Evolutionary conservation across 1,140 invertebrate species (phyloP), one percentile per base, ranked within the genome.

Genomic region (Drosophila ogumai): DNA sequence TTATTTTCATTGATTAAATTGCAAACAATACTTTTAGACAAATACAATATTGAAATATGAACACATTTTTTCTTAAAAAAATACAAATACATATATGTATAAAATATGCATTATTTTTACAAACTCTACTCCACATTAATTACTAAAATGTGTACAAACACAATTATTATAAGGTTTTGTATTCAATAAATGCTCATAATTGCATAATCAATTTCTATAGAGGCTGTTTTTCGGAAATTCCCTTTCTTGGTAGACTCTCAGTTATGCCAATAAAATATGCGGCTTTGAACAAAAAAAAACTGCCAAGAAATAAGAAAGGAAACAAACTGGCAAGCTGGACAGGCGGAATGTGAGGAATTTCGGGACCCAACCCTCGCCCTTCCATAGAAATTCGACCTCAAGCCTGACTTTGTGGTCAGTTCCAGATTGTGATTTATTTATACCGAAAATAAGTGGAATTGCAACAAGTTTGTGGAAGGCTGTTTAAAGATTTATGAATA

Each of bases 401-500:
- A 54, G 56, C 32, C 12, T 25, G 38, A 12, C 17, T 36, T 44
- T 43, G 19, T 55, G 38, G 55, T 22, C 38, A 60, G 41, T 31
- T 52, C 52, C 60, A 81, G 81, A 78, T 78, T 71, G 73, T 68
- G 79, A 54, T 73, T 86, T 86, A 85, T 85, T 86, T 85, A 81
- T 81, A 78, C 78, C 64, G 38, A 74, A 73, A 80, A 47, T 50
- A 38, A 49, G 64, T 49, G 40, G 75, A 82, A 84, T 80, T 79
- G 69, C 47, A 69, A 75, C 60, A 78, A 44, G 36, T 69, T 65
- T 43, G 12, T 44, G 8, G 17, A 56, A 65, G 56, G 50, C 25
- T 68, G 41, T 47, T 15, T 6, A 22, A 12, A 25, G 12, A 52
- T 34, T 19, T 52, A 28, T 49, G 2, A 12, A 50, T 28, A 31